Evolutionary conservation across 2,888 invertebrate genomes (phyloP).

Genomic region (Sabellastarte sp.): DNA sequence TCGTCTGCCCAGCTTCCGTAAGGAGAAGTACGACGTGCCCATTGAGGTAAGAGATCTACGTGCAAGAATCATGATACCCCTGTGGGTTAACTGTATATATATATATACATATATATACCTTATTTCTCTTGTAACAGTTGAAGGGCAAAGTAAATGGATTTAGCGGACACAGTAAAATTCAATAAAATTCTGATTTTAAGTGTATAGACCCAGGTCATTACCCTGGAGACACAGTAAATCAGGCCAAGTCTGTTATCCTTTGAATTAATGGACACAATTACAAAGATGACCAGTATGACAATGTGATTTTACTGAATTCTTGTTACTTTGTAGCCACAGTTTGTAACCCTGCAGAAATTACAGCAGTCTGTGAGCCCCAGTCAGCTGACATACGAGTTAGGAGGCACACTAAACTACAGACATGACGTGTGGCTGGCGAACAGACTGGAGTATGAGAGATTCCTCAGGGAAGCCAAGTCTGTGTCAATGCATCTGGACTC

Average conservation of each 20-base stretch:
- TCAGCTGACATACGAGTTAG: constrained; percentile 73
- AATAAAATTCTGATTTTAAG: too few species aligned
- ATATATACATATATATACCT: too few species aligned
- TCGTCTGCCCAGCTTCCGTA: constrained; percentile 21
- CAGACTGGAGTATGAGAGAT: constrained; percentile 73
- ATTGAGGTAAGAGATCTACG: constrained; percentile 28
- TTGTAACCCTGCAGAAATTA: constrained; percentile 71
- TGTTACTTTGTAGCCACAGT: constrained; percentile 69
- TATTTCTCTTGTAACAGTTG: too few species aligned
- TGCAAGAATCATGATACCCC: neutral
- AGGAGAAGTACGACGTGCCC: constrained; percentile 17
- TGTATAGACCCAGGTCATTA: too few species aligned
- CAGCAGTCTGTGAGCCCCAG: constrained; percentile 70
- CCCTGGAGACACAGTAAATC: too few species aligned
- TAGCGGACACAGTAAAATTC: too few species aligned
- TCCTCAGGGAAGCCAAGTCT: constrained; percentile 66
- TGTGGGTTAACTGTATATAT: too few species aligned
- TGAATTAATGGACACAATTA: too few species aligned
- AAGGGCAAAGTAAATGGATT: too few species aligned
- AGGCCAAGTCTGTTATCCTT: too few species aligned
- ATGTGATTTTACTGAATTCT: neutral
- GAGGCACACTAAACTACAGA: constrained; percentile 72
- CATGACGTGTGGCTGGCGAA: constrained; percentile 75
- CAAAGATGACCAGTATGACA: too few species aligned
- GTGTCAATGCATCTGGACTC: constrained; percentile 68